These are phyloP conservation scores for Cherax destructor DNA, from an alignment of 1,140 invertebrate genomes.

Conservation along the genomic window DNA sequence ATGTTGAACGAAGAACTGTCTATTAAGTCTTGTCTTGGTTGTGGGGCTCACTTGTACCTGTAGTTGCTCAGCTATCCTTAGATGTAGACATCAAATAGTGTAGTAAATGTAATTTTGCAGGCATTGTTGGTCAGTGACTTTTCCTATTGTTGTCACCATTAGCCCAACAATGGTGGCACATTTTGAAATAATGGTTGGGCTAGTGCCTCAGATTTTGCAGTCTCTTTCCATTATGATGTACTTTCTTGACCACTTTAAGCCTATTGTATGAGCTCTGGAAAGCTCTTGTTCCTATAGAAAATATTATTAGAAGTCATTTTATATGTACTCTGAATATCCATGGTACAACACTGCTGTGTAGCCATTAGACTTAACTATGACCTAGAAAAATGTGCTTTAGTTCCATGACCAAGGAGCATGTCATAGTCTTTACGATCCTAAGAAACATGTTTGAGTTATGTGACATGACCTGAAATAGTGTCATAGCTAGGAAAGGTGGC, in stretches of 20 bases:
- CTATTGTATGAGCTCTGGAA: constrained; percentile 26
- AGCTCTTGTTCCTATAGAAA: constrained; percentile 53
- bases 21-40: constrained; percentile 27
- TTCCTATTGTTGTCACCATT: background rate
- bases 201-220: constrained; percentile 26
- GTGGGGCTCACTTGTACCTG: constrained; percentile 50
- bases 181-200: constrained; percentile 25
- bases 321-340: constrained; percentile 6
- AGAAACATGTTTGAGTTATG: background rate
- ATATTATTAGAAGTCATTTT: constrained; percentile 30
- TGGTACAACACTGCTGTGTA: constrained; percentile 24
- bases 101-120: constrained; percentile 25
- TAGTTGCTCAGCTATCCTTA: constrained; percentile 63
- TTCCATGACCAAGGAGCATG: background rate
- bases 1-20: constrained; percentile 20
- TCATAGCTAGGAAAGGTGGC: background rate
- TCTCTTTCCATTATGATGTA: background rate
- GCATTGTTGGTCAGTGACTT: constrained; percentile 59
- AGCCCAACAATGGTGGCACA: constrained; percentile 10
- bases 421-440: background rate
- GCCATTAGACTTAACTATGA: background rate
- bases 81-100: constrained; percentile 23
- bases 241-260: constrained; percentile 20
- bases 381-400: background rate
- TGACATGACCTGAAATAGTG: background rate